phyloP scores from a whole-genome alignment of 2,888 invertebrate species.

The Ferrisia virgata region DNA sequence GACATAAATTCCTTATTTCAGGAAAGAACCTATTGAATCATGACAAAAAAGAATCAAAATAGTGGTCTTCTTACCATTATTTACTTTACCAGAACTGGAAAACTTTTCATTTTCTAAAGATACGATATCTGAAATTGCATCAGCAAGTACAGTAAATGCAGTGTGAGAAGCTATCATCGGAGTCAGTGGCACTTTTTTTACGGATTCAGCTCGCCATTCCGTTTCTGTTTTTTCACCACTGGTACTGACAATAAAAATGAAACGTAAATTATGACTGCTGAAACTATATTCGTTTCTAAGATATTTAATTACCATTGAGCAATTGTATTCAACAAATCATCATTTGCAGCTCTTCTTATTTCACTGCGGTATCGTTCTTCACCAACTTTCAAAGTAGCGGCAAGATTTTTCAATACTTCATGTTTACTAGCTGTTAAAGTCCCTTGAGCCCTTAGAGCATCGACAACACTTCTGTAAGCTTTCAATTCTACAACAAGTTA shows the following conservation, averaged over 20 bases:
- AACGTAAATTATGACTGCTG: neutral
- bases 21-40: neutral
- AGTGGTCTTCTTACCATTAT: neutral
- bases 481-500: constrained; percentile 26
- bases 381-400: neutral
- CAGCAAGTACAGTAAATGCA: constrained; percentile 22
- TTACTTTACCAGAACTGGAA: neutral
- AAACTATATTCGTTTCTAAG: neutral
- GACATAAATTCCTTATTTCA: neutral
- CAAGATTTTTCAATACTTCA: constrained; percentile 31
- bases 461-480: constrained; percentile 29
- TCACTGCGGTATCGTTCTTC: constrained; percentile 39
- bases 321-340: constrained; percentile 23
- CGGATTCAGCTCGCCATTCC: constrained; percentile 28
- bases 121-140: constrained; percentile 32
- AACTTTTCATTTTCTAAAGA: constrained; percentile 12
- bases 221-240: constrained; percentile 17
- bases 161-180: constrained; percentile 31
- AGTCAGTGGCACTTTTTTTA: neutral
- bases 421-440: neutral
- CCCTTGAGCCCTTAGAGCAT: constrained; percentile 36
- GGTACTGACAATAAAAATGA: neutral
- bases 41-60: too few species aligned
- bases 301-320: neutral
- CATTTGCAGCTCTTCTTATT: constrained; percentile 42